Base-by-base conservation (phyloP, 1,140 invertebrate genomes). In the Panagrolaimus sp. region DNA sequence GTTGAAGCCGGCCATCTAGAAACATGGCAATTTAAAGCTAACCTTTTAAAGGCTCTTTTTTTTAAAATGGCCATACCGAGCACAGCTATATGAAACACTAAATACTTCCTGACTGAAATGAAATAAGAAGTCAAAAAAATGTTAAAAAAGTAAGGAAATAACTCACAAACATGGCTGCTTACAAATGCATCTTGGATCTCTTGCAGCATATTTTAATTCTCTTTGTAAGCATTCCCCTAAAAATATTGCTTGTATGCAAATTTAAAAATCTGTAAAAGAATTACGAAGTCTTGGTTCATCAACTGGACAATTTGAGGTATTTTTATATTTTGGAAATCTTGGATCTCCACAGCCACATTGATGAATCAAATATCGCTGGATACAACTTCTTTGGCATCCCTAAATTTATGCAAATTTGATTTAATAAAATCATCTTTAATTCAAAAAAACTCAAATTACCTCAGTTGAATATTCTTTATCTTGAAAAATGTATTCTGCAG, bases 401-500 rank as follows among this genome's bases (percentile, higher is more conserved):
- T 81, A 43, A n/a, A n/a, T n/a, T n/a, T n/a, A n/a, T n/a, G n/a
- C n/a, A n/a, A n/a, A n/a, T n/a, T n/a, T n/a, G n/a, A n/a, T n/a
- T n/a, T n/a, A n/a, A n/a, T n/a, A n/a, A n/a, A n/a, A n/a, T n/a
- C n/a, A n/a, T n/a, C n/a, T n/a, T n/a, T 47, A 72, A 74, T 26
- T 21, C n/a, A n/a, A n/a, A n/a, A n/a, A n/a, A 12, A 5, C 43
- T n/a, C 32, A 14, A 10, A 66, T 55, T 68, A 80, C 80, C 67
- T 82, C 80, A 17, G 80, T 83, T 1, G 79, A 80, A 58, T 82
- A 82, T 46, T 73, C 73, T 55, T 83, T 83, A 63, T 82, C 75
- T 24, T 48, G 65, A 55, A 74, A 81, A 38, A 81, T 81, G 52
- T 77, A 81, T 43, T 81, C 78, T 10, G 76, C 79, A 17, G 70